phyloP scores from a whole-genome alignment of 2,797 vertebrate species.

The Avahi laniger region DNA sequence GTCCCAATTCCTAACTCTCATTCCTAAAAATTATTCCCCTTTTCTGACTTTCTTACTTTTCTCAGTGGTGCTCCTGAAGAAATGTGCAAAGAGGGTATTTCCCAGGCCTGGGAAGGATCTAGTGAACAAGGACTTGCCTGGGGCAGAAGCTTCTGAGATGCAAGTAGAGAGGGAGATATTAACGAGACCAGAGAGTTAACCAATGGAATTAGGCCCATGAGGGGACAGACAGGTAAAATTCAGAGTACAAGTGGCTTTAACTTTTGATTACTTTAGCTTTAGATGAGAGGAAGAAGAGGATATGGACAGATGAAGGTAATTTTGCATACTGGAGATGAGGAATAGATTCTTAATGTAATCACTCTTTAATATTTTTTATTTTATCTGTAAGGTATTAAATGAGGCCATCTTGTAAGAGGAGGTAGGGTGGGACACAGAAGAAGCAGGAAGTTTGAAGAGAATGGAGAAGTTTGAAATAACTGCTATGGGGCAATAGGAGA shows the following conservation, averaged over 20 bases:
- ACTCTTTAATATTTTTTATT: neutral
- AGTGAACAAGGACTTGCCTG: neutral
- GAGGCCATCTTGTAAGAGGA: neutral
- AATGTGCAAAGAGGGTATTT: neutral
- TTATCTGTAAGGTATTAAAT: slow-evolving; percentile 18
- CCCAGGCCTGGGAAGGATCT: neutral
- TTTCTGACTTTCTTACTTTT: neutral
- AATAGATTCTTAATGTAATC: neutral
- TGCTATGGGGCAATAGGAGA: neutral
- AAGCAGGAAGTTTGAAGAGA: neutral
- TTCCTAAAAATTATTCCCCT: slow-evolving; percentile 3
- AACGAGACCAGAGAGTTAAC: neutral
- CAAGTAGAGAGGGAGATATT: neutral
- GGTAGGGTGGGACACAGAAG: neutral
- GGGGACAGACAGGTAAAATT: neutral
- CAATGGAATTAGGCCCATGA: neutral
- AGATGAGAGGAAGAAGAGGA: neutral
- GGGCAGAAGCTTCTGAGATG: neutral
- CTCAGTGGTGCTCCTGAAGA: neutral
- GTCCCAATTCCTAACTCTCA: neutral
- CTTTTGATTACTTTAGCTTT: slow-evolving; percentile 25
- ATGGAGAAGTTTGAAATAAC: neutral
- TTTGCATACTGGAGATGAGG: neutral
- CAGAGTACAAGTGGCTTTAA: neutral
- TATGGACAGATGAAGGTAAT: neutral